Evolutionary conservation across 2,113 vertebrate species (phyloP).

Genomic region (Sterrhoptilus dennistouni): DNA sequence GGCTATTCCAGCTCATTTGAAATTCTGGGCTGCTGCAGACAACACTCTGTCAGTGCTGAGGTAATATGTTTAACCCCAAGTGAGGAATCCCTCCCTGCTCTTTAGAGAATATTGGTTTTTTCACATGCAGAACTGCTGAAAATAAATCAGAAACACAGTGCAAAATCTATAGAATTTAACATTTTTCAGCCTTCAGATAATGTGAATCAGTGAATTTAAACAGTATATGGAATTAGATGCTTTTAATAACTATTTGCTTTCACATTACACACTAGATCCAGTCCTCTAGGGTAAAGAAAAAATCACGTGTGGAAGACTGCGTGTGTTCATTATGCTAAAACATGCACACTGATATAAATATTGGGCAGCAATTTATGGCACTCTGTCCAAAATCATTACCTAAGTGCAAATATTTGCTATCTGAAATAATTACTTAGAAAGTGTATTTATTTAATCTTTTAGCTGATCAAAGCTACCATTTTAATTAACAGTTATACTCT

Average conservation of each 20-base stretch:
- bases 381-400: constrained; percentile 11
- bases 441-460: constrained; percentile 4
- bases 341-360: constrained; percentile 37
- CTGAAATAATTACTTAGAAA: constrained; percentile 34
- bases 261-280: not conserved
- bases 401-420: constrained; percentile 28
- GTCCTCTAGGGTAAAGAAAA: not conserved
- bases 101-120: not conserved
- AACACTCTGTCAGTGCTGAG: not conserved
- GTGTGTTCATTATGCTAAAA: constrained; percentile 36
- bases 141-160: not conserved
- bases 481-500: not conserved
- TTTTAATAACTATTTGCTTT: not conserved
- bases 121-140: not conserved
- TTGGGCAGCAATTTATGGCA: not conserved
- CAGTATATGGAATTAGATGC: not conserved
- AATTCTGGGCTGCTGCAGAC: not conserved
- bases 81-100: not conserved
- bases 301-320: not conserved
- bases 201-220: not conserved
- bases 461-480: not conserved
- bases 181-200: not conserved
- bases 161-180: not conserved
- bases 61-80: not conserved
- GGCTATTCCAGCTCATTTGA: not conserved